Percentiles rank a stretch among this genome's conserved stretches.
Conservation (phyloP, 2,113 vertebrate species). For the Brachyhypopomus gauderio region DNA sequence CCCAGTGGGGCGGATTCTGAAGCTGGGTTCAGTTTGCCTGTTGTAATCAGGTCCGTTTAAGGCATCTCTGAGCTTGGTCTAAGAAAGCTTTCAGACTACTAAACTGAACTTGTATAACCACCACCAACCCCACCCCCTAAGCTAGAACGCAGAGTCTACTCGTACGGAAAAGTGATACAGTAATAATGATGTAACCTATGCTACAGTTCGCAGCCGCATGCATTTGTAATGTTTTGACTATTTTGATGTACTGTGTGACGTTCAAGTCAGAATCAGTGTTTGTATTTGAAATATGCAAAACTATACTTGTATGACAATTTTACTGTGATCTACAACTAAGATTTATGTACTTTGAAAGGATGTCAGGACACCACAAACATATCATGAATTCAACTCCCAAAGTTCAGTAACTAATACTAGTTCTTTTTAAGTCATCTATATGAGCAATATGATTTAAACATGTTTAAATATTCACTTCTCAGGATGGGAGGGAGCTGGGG, state of each 20-base stretch:
- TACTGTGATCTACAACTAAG: slow-evolving; percentile 42
- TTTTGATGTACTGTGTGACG: slow-evolving; percentile 24
- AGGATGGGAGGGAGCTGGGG: neutral
- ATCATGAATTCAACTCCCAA: slow-evolving; percentile 37
- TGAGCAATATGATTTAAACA: slow-evolving; percentile 39
- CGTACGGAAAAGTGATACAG: slow-evolving; percentile 3
- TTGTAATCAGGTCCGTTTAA: too few relatives aligned
- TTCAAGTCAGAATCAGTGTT: slow-evolving; percentile 28
- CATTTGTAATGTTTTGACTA: slow-evolving; percentile 34
- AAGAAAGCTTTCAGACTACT: too few relatives aligned
- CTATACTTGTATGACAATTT: slow-evolving; percentile 38
- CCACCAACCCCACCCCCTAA: too few relatives aligned
- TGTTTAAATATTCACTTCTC: slow-evolving; percentile 22
- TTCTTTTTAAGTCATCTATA: slow-evolving; percentile 18
- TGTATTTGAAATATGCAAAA: slow-evolving; percentile 50
- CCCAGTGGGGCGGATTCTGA: neutral
- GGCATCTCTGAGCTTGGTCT: too few relatives aligned
- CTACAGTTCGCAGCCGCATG: slow-evolving; percentile 36
- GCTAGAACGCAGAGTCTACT: neutral
- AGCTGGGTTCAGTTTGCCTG: neutral
- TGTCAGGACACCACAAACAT: slow-evolving; percentile 44
- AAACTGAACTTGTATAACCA: too few relatives aligned
- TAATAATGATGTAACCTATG: neutral
- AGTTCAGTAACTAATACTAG: slow-evolving; percentile 1
- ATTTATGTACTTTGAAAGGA: slow-evolving; percentile 16